Percentiles rank a stretch among this genome's conserved stretches.
These are phyloP conservation scores for Nilaparvata lugens DNA, from an alignment of 1,140 invertebrate species.

Conservation along the genomic window DNA sequence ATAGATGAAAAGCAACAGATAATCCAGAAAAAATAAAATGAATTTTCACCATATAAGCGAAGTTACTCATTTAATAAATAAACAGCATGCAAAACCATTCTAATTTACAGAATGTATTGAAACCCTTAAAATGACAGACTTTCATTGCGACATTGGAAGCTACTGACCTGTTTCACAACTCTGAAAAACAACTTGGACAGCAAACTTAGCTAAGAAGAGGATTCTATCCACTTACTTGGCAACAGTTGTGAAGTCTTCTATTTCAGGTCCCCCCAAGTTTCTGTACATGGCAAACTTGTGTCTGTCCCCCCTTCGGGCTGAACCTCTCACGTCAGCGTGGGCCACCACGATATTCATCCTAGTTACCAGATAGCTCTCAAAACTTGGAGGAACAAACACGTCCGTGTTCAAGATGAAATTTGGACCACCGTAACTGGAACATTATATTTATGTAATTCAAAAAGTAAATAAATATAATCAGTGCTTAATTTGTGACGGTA, in stretches of 20 bases:
- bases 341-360: constrained; percentile 78
- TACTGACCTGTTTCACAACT: too few relatives aligned
- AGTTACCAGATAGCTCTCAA: constrained; percentile 74
- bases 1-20: too few relatives aligned
- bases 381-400: constrained; percentile 58
- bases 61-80: too few relatives aligned
- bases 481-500: background rate
- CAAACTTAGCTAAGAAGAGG: too few relatives aligned
- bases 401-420: constrained; percentile 71
- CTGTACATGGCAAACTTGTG: constrained; percentile 74
- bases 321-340: constrained; percentile 81
- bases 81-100: too few relatives aligned
- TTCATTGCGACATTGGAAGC: too few relatives aligned
- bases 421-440: constrained; percentile 72
- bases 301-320: constrained; percentile 73
- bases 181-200: too few relatives aligned
- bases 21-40: too few relatives aligned
- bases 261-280: constrained; percentile 76
- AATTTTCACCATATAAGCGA: too few relatives aligned
- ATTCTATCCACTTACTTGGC: constrained; percentile 46
- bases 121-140: too few relatives aligned
- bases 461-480: background rate
- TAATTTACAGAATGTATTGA: too few relatives aligned
- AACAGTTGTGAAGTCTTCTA: constrained; percentile 77
- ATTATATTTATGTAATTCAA: too few relatives aligned